phyloP scores from a whole-genome alignment of 2,888 invertebrate genomes.

The Criorhina ranunculi region DNA sequence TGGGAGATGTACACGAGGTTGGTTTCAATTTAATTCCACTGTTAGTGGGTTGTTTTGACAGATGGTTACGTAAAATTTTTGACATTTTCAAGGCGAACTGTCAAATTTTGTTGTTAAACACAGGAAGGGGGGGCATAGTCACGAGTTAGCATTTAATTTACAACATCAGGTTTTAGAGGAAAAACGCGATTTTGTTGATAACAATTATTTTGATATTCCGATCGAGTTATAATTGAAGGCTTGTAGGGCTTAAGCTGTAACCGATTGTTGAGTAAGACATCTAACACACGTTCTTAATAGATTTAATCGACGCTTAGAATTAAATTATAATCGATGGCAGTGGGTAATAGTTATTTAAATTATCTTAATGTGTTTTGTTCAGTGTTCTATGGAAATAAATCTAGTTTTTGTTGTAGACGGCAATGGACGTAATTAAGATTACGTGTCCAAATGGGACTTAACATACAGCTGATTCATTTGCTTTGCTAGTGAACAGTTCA shows the following conservation, averaged over 20 bases:
- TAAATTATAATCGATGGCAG: neutral
- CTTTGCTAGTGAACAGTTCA: no score
- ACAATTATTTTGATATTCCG: conserved; percentile 53
- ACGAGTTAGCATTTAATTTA: conserved; percentile 58
- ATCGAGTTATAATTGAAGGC: conserved; percentile 51
- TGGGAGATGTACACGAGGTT: conserved; percentile 28
- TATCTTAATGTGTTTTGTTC: neutral
- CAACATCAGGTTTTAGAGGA: neutral
- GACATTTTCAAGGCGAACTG: conserved; percentile 60
- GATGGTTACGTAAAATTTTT: conserved; percentile 37
- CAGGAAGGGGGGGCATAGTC: conserved; percentile 10
- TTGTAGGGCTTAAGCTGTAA: conserved; percentile 62
- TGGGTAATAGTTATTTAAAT: conserved; percentile 9
- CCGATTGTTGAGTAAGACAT: conserved; percentile 48
- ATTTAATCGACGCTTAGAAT: neutral
- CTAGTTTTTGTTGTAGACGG: no score
- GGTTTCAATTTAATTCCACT: conserved; percentile 37
- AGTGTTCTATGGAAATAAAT: no score
- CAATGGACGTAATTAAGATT: no score
- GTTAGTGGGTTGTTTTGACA: conserved; percentile 33
- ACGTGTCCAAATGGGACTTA: no score
- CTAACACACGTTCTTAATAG: conserved; percentile 33
- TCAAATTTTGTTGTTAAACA: conserved; percentile 49
- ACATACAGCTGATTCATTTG: no score
- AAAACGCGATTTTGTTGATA: conserved; percentile 30